Evolutionary conservation across 2,888 invertebrate genomes (phyloP).

Genomic region (Caenorhabditis zanzibari): DNA sequence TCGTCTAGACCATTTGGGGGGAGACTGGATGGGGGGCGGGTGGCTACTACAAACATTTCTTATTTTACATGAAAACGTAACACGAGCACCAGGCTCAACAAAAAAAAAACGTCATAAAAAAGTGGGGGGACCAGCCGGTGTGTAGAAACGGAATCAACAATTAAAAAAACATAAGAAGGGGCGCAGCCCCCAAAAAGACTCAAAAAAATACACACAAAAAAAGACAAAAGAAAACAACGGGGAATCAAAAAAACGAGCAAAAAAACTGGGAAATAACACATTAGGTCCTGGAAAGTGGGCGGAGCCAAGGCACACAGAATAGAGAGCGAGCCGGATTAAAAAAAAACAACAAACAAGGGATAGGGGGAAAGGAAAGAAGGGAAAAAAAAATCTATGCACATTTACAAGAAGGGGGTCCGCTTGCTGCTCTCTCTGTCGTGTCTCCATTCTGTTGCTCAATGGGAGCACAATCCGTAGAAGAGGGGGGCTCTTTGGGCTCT

Average conservation of each 20-base stretch:
- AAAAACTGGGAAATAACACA: slow-evolving; percentile 24
- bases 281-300: slow-evolving; percentile 6
- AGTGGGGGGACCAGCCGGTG: not conserved
- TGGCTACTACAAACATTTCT: no score
- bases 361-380: not conserved
- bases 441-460: not conserved
- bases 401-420: slow-evolving; percentile 42
- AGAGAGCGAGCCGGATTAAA: no score
- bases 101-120: slow-evolving; percentile 9
- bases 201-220: slow-evolving; percentile 49
- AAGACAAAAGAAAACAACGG: slow-evolving; percentile 21
- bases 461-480: no score
- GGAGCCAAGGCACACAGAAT: slow-evolving; percentile 5
- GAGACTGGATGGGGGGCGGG: no score
- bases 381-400: slow-evolving; percentile 50
- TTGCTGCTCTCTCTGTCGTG: slow-evolving; percentile 23
- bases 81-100: slow-evolving; percentile 56
- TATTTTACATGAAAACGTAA: slow-evolving; percentile 46
- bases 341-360: not conserved
- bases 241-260: slow-evolving; percentile 16
- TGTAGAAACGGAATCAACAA: slow-evolving; percentile 41
- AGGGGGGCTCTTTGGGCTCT: not conserved
- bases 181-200: slow-evolving; percentile 56
- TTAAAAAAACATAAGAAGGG: slow-evolving; percentile 35
- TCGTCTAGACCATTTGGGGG: slow-evolving; percentile 14